phyloP scores from a whole-genome alignment of 2,797 vertebrate genomes.

The Sebastes nivosus region DNA sequence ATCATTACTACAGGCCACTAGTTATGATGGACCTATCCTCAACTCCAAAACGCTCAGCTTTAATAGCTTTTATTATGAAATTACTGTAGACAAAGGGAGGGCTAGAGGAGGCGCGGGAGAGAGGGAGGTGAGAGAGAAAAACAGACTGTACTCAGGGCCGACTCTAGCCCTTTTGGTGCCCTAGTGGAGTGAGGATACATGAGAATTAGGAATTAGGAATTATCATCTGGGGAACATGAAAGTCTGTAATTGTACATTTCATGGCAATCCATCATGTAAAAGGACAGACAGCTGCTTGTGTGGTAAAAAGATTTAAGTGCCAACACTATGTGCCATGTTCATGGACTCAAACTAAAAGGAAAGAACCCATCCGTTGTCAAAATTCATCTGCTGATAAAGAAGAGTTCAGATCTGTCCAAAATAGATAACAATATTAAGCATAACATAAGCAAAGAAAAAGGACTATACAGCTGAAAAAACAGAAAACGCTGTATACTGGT shows the following conservation, averaged over 20 bases:
- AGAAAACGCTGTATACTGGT: background rate
- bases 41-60: background rate
- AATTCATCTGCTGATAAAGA: background rate
- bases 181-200: background rate
- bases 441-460: background rate
- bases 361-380: background rate
- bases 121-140: background rate
- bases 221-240: background rate
- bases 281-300: background rate
- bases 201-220: background rate
- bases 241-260: background rate
- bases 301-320: background rate
- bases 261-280: background rate
- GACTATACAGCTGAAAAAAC: background rate
- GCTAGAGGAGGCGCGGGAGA: background rate
- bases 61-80: conserved; percentile 3
- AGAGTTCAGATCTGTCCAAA: background rate
- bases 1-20: conserved; percentile 3
- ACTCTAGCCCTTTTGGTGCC: too few species aligned
- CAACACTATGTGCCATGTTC: background rate
- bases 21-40: conserved; percentile 11
- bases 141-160: background rate
- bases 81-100: background rate
- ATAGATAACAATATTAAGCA: background rate
- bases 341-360: background rate